Evolutionary conservation across 2,888 invertebrate species (phyloP).

Genomic region (Ashinkailepas kermadecensis): DNA sequence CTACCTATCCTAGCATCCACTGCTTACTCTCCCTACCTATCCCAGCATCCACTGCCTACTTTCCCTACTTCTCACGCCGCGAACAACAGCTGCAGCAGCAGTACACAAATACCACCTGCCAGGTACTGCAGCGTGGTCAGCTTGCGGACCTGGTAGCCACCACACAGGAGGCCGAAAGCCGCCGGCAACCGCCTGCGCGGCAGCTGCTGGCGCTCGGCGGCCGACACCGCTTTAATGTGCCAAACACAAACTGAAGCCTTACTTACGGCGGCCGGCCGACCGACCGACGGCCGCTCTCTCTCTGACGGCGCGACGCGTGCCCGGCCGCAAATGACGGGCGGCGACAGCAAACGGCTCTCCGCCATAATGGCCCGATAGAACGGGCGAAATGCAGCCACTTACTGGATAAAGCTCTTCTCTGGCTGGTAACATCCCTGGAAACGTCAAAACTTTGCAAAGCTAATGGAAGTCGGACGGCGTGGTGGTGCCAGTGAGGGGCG

Average conservation of each 20-base stretch:
- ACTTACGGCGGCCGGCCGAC: not conserved
- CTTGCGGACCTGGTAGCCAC: no score
- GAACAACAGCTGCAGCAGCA: no score
- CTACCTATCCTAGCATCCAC: no score
- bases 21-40: no score
- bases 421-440: slow-evolving; percentile 16
- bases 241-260: slow-evolving; percentile 18
- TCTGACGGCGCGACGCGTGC: no score
- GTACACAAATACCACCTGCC: no score
- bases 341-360: slow-evolving; percentile 15
- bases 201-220: not conserved
- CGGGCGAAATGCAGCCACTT: slow-evolving; percentile 18
- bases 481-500: not conserved
- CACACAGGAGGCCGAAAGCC: no score
- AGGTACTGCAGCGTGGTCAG: no score
- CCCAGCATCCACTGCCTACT: no score
- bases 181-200: no score
- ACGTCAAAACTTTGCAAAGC: slow-evolving; percentile 23
- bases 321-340: not conserved
- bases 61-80: no score
- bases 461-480: not conserved
- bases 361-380: slow-evolving; percentile 8
- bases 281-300: no score
- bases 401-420: slow-evolving; percentile 22
- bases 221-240: not conserved